Percentiles rank a stretch among this genome's conserved stretches.
These are phyloP conservation scores for Amphipoea oculea DNA, from an alignment of 2,888 invertebrate genomes.

Conservation along the genomic window DNA sequence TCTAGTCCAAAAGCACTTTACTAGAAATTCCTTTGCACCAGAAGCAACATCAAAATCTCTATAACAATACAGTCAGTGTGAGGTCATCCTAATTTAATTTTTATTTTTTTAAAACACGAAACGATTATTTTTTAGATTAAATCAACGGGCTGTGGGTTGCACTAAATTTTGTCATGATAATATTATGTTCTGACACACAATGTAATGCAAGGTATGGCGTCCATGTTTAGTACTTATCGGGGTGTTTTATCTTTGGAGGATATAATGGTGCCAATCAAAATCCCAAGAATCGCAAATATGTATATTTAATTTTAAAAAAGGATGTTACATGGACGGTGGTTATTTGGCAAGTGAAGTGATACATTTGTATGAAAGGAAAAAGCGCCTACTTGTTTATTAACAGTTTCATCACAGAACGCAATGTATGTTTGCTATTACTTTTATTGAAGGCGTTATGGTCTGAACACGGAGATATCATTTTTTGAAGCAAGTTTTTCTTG, in stretches of 20 bases:
- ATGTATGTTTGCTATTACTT: no score
- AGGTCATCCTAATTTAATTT: conserved; percentile 11
- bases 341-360: no score
- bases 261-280: background rate
- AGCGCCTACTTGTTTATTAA: no score
- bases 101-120: conserved; percentile 33
- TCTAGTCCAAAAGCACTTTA: conserved; percentile 11
- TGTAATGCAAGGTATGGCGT: conserved; percentile 49
- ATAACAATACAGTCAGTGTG: background rate
- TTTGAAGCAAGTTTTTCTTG: background rate
- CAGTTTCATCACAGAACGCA: no score
- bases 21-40: conserved; percentile 14
- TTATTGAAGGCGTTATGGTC: no score
- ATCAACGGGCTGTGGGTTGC: conserved; percentile 54
- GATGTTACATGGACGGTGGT: no score
- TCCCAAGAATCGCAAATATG: no score
- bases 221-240: conserved; percentile 21
- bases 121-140: conserved; percentile 56
- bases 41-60: conserved; percentile 27
- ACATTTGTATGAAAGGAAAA: no score
- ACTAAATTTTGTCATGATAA: conserved; percentile 63
- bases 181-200: conserved; percentile 57
- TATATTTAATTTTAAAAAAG: no score
- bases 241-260: background rate
- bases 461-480: no score